phyloP scores from a whole-genome alignment of 1,140 invertebrate species.

The Megalonaias nervosa region DNA sequence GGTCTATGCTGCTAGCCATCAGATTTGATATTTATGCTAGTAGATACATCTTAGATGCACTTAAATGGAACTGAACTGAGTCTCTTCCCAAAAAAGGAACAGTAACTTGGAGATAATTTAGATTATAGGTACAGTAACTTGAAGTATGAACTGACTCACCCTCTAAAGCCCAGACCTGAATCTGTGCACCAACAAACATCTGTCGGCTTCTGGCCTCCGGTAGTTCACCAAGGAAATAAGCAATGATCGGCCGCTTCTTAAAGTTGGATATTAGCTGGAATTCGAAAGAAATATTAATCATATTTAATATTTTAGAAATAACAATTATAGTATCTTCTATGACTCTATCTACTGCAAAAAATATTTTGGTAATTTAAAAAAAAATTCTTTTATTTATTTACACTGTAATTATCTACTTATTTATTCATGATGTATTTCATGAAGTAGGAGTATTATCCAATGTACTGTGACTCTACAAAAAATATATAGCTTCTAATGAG shows the following conservation, averaged over 20 bases:
- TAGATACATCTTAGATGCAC: no score
- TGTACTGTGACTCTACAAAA: no score
- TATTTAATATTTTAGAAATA: no score
- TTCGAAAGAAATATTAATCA: constrained; percentile 1
- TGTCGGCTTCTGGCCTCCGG: constrained; percentile 53
- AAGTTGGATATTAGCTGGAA: constrained; percentile 43
- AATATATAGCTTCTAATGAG: no score
- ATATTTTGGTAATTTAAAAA: background rate
- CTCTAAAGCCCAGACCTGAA: constrained; percentile 64
- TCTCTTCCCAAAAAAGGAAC: background rate
- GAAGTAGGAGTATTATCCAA: no score
- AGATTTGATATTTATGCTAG: no score
- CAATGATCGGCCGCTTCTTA: constrained; percentile 52
- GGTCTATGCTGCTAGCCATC: no score
- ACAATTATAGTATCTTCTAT: no score
- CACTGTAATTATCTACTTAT: background rate
- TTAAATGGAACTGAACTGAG: no score
- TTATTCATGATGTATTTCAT: background rate
- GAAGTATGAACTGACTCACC: constrained; percentile 32
- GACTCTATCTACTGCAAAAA: background rate
- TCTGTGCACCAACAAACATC: constrained; percentile 54
- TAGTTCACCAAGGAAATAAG: constrained; percentile 55
- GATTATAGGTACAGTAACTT: background rate
- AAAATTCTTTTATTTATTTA: background rate
- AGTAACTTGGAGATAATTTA: background rate